A percentile compares a stretch with the other conserved stretches of the same genome.
phyloP scores from a whole-genome alignment of 2,888 invertebrate genomes.

The Ernsta delagoae region DNA sequence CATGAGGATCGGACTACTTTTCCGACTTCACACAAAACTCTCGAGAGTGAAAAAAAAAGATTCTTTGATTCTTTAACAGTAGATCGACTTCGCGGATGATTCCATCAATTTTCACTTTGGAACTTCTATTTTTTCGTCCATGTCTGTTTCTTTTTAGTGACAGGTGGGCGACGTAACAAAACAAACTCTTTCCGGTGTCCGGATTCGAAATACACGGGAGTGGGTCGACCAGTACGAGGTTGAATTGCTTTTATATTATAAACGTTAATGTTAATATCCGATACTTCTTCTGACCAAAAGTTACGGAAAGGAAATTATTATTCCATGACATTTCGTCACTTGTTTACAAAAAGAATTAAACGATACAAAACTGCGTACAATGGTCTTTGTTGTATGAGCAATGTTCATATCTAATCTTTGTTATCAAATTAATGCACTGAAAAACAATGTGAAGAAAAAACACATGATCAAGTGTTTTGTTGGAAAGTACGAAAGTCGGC shows the following conservation, averaged over 20 bases:
- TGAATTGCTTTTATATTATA: slow-evolving; percentile 19
- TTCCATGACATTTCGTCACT: neutral
- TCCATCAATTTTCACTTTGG: slow-evolving; percentile 36
- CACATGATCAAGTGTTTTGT: slow-evolving; percentile 11
- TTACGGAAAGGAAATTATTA: neutral
- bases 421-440: slow-evolving; percentile 10
- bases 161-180: slow-evolving; percentile 44
- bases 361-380: slow-evolving; percentile 4
- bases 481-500: slow-evolving; percentile 20
- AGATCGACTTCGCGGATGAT: slow-evolving; percentile 2
- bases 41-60: slow-evolving; percentile 4
- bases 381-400: slow-evolving; percentile 11
- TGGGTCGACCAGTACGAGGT: slow-evolving; percentile 36
- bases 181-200: slow-evolving; percentile 43
- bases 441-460: slow-evolving; percentile 10
- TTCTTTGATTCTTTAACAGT: neutral
- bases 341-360: neutral
- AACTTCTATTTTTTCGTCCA: slow-evolving; percentile 1
- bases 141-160: slow-evolving; percentile 34
- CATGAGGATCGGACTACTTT: slow-evolving; percentile 18
- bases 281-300: neutral
- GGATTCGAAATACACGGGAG: slow-evolving; percentile 35
- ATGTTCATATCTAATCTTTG: slow-evolving; percentile 13
- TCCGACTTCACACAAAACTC: slow-evolving; percentile 1
- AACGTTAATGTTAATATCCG: neutral